Conservation (phyloP, 2,888 invertebrate species). For the Cyaniris semiargus region DNA sequence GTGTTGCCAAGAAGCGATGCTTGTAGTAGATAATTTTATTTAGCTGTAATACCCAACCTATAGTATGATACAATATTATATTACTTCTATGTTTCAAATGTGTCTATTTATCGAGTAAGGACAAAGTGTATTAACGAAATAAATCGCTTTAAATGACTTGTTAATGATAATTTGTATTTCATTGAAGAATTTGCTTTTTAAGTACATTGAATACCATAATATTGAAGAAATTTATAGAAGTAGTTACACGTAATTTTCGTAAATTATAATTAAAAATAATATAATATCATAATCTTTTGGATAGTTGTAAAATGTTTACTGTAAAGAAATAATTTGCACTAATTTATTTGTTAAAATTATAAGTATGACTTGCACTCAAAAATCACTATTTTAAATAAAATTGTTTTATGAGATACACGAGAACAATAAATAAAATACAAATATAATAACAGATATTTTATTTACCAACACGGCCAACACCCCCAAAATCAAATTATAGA, state of each 20-base stretch:
- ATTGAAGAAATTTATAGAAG: not conserved
- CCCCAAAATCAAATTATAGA: not conserved
- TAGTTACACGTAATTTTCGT: constrained; percentile 24
- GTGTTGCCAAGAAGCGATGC: not conserved
- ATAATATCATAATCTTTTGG: constrained; percentile 5
- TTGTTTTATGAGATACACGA: constrained; percentile 68
- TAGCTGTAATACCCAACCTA: not conserved
- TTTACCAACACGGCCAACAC: constrained; percentile 41
- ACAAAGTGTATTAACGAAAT: not conserved
- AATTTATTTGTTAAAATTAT: constrained; percentile 65
- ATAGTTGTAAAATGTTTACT: constrained; percentile 13
- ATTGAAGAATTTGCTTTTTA: constrained; percentile 8
- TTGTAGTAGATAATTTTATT: not conserved
- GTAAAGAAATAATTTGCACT: constrained; percentile 54
- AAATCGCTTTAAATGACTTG: not conserved
- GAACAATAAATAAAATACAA: constrained; percentile 69
- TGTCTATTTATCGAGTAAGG: not conserved
- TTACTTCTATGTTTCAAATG: not conserved
- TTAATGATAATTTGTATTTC: not conserved
- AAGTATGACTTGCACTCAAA: constrained; percentile 73
- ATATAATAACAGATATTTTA: constrained; percentile 51
- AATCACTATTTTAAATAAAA: constrained; percentile 76
- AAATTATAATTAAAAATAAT: constrained; percentile 8
- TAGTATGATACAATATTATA: not conserved
- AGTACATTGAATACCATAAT: not conserved